Conservation (phyloP, 2,888 invertebrate species). For the Alcis repandata region DNA sequence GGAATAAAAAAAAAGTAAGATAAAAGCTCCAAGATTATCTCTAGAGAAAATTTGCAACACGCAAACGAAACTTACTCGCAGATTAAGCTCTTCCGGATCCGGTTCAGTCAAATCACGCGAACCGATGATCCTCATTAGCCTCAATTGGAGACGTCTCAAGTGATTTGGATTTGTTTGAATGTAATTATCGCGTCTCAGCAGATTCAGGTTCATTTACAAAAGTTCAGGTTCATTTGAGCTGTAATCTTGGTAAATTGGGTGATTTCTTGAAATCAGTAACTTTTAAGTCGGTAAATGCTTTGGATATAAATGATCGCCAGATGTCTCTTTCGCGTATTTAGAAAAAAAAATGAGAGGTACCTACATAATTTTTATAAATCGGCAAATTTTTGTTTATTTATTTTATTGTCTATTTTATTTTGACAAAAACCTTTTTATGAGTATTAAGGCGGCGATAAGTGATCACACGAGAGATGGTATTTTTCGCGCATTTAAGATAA, state of each 20-base stretch:
- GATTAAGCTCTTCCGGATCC: constrained; percentile 4
- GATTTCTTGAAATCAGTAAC: not conserved
- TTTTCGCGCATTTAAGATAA: no score
- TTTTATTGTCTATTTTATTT: no score
- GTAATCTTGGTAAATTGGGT: constrained; percentile 1
- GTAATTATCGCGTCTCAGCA: constrained; percentile 11
- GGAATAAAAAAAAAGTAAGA: no score
- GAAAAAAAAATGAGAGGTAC: no score
- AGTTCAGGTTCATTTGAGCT: not conserved
- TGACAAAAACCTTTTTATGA: no score
- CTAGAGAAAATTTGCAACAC: not conserved
- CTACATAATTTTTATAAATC: no score
- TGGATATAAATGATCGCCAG: not conserved
- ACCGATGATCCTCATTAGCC: constrained; percentile 12
- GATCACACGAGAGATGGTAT: no score
- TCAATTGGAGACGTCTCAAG: constrained; percentile 22
- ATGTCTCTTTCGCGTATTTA: no score
- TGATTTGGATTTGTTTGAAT: constrained; percentile 13
- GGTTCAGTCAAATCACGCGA: constrained; percentile 17
- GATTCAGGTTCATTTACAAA: not conserved
- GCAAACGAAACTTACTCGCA: not conserved
- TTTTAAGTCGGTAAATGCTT: not conserved
- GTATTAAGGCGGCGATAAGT: no score
- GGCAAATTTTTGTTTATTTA: no score
- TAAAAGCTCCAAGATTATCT: not conserved